These are phyloP conservation scores for Mechanitis mazaeus DNA, from an alignment of 2,888 invertebrate genomes.

Conservation along the genomic window DNA sequence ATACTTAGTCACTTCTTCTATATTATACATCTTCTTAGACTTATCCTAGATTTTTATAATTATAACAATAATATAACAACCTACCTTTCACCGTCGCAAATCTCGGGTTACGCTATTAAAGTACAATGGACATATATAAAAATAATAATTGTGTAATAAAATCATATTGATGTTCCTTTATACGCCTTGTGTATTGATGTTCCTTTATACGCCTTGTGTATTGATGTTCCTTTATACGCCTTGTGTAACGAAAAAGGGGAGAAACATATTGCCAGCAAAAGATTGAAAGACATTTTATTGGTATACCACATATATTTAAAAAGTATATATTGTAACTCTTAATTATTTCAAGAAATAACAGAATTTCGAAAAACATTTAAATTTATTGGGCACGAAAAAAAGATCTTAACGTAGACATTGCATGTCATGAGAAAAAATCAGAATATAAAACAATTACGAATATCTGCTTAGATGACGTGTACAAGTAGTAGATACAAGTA, in stretches of 20 bases:
- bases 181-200: background rate
- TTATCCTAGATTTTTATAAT: too few species aligned
- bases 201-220: background rate
- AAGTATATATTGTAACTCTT: constrained; percentile 33
- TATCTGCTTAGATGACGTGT: too few species aligned
- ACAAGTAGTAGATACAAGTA: too few species aligned
- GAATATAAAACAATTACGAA: constrained; percentile 4
- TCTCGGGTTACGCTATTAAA: too few species aligned
- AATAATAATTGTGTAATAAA: background rate
- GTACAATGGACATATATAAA: too few species aligned
- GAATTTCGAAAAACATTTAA: constrained; percentile 28
- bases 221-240: background rate
- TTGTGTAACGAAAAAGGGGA: background rate
- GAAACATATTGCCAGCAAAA: background rate
- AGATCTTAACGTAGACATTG: constrained; percentile 9
- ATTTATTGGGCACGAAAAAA: constrained; percentile 18
- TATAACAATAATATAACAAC: too few species aligned
- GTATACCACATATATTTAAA: constrained; percentile 35
- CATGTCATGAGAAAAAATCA: constrained; percentile 5
- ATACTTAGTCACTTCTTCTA: too few species aligned
- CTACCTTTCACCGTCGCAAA: too few species aligned
- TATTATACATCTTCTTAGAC: too few species aligned
- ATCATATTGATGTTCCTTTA: too few species aligned
- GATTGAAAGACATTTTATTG: constrained; percentile 23
- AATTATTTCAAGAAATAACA: constrained; percentile 32